These are phyloP conservation scores for Ardeotis arabs DNA, from an alignment of 2,113 vertebrate species.

Conservation along the genomic window DNA sequence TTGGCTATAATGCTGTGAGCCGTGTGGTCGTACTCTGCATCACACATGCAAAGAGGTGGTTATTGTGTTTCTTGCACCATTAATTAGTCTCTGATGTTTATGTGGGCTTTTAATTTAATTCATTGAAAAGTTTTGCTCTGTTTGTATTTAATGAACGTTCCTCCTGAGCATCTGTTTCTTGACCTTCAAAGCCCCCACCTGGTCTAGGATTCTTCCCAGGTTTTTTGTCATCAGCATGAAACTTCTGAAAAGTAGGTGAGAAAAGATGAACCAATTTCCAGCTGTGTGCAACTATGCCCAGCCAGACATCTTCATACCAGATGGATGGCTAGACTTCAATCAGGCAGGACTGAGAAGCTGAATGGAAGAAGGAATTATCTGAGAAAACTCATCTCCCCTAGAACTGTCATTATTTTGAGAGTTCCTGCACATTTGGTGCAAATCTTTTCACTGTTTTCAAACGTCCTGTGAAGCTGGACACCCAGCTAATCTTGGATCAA, in stretches of 20 bases:
- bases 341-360: background rate
- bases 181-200: constrained; percentile 10
- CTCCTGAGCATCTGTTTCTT: background rate
- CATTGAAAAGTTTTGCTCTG: background rate
- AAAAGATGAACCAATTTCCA: constrained; percentile 20
- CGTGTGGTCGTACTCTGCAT: background rate
- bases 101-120: background rate
- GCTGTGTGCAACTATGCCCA: background rate
- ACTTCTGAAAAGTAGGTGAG: constrained; percentile 4
- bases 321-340: background rate
- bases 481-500: background rate
- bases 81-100: constrained; percentile 12
- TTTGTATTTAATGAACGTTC: background rate
- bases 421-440: background rate
- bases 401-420: background rate
- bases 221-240: constrained; percentile 7
- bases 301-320: constrained; percentile 24
- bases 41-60: background rate
- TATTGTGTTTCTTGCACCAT: background rate
- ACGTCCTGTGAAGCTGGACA: background rate
- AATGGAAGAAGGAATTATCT: background rate
- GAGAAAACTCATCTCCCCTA: background rate
- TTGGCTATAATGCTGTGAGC: background rate
- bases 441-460: background rate
- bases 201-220: background rate